phyloP scores from a whole-genome alignment of 2,888 invertebrate genomes.

The Drosophila lacicola region DNA sequence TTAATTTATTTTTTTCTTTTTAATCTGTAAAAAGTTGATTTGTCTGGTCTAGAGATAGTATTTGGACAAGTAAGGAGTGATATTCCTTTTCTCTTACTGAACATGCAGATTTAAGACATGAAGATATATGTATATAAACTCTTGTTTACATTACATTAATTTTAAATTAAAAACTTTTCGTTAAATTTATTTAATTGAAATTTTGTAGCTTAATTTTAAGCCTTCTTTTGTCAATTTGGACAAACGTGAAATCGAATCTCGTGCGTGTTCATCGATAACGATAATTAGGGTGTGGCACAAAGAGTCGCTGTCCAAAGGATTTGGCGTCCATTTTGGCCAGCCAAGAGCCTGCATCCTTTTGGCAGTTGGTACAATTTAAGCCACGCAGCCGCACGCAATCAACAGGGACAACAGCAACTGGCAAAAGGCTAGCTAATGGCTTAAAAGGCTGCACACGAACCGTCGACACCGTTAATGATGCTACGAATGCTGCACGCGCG shows the following conservation, averaged over 20 bases:
- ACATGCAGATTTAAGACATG: no score
- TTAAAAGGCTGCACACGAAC: constrained; percentile 19
- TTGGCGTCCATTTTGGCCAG: neutral
- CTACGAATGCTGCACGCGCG: constrained; percentile 50
- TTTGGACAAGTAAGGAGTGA: no score
- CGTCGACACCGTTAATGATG: constrained; percentile 67
- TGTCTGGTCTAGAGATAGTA: no score
- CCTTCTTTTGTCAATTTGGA: no score
- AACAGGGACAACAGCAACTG: constrained; percentile 49
- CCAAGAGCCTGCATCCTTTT: constrained; percentile 11
- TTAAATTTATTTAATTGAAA: no score
- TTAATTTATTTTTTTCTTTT: no score
- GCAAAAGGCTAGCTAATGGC: constrained; percentile 4
- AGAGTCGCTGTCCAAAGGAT: neutral
- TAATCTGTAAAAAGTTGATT: no score
- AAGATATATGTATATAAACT: no score
- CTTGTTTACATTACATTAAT: no score
- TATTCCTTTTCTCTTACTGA: no score
- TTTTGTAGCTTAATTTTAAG: no score
- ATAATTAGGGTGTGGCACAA: constrained; percentile 7
- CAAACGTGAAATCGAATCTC: neutral
- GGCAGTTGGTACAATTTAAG: constrained; percentile 21
- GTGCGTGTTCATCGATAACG: neutral
- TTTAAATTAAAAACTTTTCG: no score
- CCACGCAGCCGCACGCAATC: constrained; percentile 52